Conservation (phyloP, 2,888 invertebrate genomes). For the Nemoura dubitans region DNA sequence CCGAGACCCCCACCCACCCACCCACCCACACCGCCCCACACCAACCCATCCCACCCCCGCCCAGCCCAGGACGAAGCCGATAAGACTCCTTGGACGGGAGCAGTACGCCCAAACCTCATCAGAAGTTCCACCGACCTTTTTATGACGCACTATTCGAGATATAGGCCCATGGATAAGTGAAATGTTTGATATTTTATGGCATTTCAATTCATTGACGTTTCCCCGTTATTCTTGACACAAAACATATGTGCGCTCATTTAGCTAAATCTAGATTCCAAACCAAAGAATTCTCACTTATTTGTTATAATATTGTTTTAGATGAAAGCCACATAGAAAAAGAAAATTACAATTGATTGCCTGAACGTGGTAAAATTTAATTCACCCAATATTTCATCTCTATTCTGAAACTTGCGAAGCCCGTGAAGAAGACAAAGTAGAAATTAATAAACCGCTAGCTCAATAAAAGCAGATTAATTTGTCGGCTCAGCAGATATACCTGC, state of each 20-base stretch:
- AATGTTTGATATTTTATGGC: neutral
- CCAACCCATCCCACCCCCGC: neutral
- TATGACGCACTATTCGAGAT: slow-evolving; percentile 13
- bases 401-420: too few relatives aligned
- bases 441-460: neutral
- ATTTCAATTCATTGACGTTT: slow-evolving; percentile 4
- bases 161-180: slow-evolving; percentile 14
- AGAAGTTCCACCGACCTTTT: slow-evolving; percentile 13
- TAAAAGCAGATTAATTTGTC: neutral
- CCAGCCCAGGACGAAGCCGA: neutral
- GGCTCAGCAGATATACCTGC: neutral
- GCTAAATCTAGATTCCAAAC: neutral
- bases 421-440: neutral
- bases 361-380: too few relatives aligned
- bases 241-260: neutral
- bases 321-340: too few relatives aligned
- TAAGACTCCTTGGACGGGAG: neutral
- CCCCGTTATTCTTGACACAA: neutral
- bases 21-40: neutral
- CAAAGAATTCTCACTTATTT: too few relatives aligned
- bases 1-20: neutral
- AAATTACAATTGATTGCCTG: too few relatives aligned
- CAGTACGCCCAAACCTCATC: slow-evolving; percentile 17
- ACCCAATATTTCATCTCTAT: too few relatives aligned
- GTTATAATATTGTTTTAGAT: too few relatives aligned